These are phyloP conservation scores for Sceloporus undulatus DNA, from an alignment of 2,113 vertebrate species.

Conservation along the genomic window DNA sequence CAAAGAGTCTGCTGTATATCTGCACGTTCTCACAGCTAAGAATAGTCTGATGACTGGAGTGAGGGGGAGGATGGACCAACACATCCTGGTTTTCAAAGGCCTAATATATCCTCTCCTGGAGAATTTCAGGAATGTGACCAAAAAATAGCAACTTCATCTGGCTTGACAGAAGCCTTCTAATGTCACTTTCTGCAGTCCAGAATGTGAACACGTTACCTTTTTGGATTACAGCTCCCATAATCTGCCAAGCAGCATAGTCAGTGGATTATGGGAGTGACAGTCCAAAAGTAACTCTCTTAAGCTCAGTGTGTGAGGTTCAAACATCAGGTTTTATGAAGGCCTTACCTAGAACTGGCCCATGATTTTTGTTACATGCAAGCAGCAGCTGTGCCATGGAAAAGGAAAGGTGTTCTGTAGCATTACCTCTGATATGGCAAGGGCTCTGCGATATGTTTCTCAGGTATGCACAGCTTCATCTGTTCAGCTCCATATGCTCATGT, in stretches of 20 bases:
- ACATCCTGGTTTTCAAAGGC: neutral
- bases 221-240: neutral
- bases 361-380: neutral
- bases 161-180: neutral
- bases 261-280: no score
- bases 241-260: no score
- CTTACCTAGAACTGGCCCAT: neutral
- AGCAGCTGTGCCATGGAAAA: no score
- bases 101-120: neutral
- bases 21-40: conserved; percentile 22
- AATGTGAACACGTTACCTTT: neutral
- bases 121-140: neutral
- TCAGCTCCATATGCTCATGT: neutral
- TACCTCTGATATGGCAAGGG: neutral
- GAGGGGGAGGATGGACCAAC: neutral
- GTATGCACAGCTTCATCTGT: no score
- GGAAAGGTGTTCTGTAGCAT: neutral
- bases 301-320: no score
- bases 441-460: neutral
- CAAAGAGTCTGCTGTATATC: neutral
- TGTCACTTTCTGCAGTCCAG: neutral
- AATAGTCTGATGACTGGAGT: neutral
- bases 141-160: neutral
- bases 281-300: no score
- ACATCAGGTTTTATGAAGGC: no score